Evolutionary conservation across 2,113 vertebrate genomes (phyloP).

Genomic region (Beaufortia kweichowensis): DNA sequence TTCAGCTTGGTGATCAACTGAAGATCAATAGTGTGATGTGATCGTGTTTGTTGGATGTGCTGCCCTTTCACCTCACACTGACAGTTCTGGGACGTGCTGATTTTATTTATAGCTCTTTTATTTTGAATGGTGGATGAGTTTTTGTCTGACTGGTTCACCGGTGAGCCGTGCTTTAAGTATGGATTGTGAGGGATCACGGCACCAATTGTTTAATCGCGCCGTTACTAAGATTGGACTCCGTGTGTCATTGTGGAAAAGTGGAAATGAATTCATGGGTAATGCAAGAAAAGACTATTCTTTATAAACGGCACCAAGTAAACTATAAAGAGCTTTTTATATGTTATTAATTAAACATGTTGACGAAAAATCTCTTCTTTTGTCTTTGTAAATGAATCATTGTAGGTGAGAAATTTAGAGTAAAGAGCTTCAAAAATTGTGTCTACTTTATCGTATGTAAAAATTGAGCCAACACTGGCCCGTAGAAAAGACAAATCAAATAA

Average conservation of each 20-base stretch:
- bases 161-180: conserved; percentile 26
- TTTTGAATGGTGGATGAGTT: conserved; percentile 31
- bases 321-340: too few relatives aligned
- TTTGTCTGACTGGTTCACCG: conserved; percentile 9
- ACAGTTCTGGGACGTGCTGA: conserved; percentile 66
- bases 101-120: conserved; percentile 57
- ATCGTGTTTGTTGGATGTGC: conserved; percentile 23
- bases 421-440: too few relatives aligned
- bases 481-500: too few relatives aligned
- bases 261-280: neutral
- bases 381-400: too few relatives aligned
- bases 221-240: neutral
- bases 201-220: conserved; percentile 2
- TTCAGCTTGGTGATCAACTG: conserved; percentile 9
- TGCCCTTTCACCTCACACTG: conserved; percentile 63
- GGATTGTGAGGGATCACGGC: conserved; percentile 20
- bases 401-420: too few relatives aligned
- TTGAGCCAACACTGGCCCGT: too few relatives aligned
- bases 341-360: too few relatives aligned
- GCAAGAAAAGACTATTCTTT: neutral
- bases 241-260: neutral
- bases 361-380: too few relatives aligned
- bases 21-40: conserved; percentile 30
- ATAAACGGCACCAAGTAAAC: neutral
- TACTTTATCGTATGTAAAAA: too few relatives aligned